Evolutionary conservation across 2,113 vertebrate species (phyloP).

Genomic region (Axis porcinus): DNA sequence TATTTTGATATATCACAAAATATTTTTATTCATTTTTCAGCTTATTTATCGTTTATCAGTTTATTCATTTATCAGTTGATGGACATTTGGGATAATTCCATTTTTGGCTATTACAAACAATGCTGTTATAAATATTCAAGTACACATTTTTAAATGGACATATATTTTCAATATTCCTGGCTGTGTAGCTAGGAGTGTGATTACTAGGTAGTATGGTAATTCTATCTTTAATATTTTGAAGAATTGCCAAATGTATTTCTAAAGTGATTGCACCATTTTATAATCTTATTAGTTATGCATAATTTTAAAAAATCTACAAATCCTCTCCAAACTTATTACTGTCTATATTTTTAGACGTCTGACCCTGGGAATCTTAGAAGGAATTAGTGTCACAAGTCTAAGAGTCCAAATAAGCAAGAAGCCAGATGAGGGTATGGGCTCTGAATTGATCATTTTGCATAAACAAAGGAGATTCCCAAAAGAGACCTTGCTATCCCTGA

Average conservation of each 20-base stretch:
- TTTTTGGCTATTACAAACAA: neutral
- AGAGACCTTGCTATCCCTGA: neutral
- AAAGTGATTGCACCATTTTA: neutral
- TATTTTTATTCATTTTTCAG: neutral
- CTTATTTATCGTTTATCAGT: neutral
- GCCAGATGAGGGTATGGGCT: neutral
- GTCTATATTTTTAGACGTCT: neutral
- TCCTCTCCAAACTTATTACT: neutral
- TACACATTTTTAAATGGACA: neutral
- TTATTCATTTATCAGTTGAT: neutral
- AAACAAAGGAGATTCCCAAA: neutral
- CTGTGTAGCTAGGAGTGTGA: neutral
- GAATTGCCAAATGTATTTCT: neutral
- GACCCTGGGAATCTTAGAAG: neutral
- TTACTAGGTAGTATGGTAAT: neutral
- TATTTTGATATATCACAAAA: neutral
- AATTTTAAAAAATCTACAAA: neutral
- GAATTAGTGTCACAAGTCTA: neutral
- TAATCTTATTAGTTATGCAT: neutral
- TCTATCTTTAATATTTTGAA: neutral
- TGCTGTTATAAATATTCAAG: neutral
- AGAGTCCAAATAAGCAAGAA: neutral
- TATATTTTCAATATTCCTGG: neutral
- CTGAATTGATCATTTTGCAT: neutral
- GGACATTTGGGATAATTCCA: neutral